Percentiles rank a stretch among this genome's conserved stretches.
These are phyloP conservation scores for Oncopodura yosiiana DNA, from an alignment of 1,140 invertebrate genomes.

Conservation along the genomic window DNA sequence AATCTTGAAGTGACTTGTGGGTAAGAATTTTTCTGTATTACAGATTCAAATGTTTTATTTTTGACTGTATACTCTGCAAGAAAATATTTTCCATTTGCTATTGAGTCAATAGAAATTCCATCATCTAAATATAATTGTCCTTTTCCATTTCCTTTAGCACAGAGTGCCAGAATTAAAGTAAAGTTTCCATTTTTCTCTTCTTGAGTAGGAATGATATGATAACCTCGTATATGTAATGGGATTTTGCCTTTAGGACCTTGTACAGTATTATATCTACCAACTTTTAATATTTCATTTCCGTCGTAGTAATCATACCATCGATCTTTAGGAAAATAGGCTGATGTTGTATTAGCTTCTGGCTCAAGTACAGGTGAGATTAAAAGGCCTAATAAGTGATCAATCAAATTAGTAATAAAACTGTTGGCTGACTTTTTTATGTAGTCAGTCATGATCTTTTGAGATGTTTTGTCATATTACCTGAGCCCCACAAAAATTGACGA, in stretches of 20 bases:
- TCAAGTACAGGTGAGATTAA: constrained; percentile 36
- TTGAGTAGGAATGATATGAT: constrained; percentile 61
- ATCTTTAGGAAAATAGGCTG: constrained; percentile 40
- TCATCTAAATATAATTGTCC: constrained; percentile 42
- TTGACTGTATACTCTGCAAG: too few relatives aligned
- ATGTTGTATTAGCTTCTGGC: constrained; percentile 24
- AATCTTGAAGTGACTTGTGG: too few relatives aligned
- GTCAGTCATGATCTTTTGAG: too few relatives aligned
- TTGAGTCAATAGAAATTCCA: constrained; percentile 54
- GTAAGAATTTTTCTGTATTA: too few relatives aligned
- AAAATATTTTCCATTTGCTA: too few relatives aligned
- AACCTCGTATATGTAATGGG: constrained; percentile 53
- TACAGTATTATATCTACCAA: constrained; percentile 20
- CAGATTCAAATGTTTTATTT: too few relatives aligned
- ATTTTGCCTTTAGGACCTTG: constrained; percentile 51
- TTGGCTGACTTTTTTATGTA: too few relatives aligned
- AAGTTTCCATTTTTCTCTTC: constrained; percentile 52
- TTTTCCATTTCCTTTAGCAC: constrained; percentile 33
- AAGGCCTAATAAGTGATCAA: constrained; percentile 16
- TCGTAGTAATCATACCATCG: constrained; percentile 43
- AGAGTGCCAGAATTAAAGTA: constrained; percentile 38
- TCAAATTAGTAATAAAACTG: too few relatives aligned
- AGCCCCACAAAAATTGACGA: constrained; percentile 38
- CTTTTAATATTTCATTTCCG: constrained; percentile 38
- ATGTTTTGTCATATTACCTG: too few relatives aligned